phyloP scores from a whole-genome alignment of 2,113 vertebrate species.

The Empidonax alnorum region DNA sequence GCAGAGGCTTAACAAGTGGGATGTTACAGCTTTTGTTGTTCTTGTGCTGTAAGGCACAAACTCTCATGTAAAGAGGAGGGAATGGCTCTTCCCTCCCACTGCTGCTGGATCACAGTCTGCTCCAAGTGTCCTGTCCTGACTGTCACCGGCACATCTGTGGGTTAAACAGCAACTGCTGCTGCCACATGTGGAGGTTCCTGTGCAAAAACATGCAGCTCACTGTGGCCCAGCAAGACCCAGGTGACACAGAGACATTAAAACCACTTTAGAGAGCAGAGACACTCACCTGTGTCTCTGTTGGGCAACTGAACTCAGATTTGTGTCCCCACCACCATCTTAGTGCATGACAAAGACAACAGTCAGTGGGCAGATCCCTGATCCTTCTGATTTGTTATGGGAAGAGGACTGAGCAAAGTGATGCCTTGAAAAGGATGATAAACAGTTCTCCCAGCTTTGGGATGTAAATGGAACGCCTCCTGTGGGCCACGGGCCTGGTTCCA shows the following conservation, averaged over 20 bases:
- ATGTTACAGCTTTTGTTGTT: neutral
- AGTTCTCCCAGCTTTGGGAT: fast-evolving
- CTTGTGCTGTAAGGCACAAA: neutral
- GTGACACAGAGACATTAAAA: neutral
- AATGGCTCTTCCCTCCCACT: neutral
- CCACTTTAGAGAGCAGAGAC: neutral
- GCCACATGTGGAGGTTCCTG: neutral
- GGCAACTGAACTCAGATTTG: neutral
- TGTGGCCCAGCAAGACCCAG: neutral
- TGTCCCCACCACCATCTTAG: neutral
- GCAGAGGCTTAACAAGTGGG: neutral
- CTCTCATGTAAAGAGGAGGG: neutral
- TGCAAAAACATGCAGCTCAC: fast-evolving
- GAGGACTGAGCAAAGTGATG: neutral
- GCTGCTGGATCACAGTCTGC: neutral
- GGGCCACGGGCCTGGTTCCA: fast-evolving
- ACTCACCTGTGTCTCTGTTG: neutral
- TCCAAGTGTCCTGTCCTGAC: neutral
- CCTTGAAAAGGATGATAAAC: neutral
- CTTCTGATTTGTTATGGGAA: neutral
- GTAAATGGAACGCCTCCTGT: fast-evolving
- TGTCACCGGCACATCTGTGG: no score
- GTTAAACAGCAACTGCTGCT: neutral
- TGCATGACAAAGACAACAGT: fast-evolving
- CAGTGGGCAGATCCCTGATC: neutral